These are phyloP conservation scores for Tryphoninae sp. DNA, from an alignment of 2,888 invertebrate genomes.

Conservation along the genomic window DNA sequence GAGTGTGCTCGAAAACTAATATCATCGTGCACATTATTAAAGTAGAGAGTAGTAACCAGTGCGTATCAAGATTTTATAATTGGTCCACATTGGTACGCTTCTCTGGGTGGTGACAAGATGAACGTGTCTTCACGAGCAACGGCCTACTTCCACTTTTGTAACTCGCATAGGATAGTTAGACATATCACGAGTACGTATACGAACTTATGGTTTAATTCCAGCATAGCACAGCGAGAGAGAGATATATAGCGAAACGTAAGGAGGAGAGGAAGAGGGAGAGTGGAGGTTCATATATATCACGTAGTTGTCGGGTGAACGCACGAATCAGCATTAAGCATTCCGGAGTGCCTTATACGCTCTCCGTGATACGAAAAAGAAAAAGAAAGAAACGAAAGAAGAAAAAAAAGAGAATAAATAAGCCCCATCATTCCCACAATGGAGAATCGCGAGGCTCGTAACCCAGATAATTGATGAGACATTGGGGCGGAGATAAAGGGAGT, in stretches of 20 bases:
- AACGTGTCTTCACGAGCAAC: constrained; percentile 66
- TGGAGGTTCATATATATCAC: constrained; percentile 10
- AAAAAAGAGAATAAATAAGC: neutral
- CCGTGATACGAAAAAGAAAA: constrained; percentile 19
- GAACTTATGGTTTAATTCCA: constrained; percentile 29
- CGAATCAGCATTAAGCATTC: constrained; percentile 53
- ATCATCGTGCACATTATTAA: constrained; percentile 1
- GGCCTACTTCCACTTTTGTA: constrained; percentile 69
- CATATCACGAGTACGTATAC: constrained; percentile 11
- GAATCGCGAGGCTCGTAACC: neutral
- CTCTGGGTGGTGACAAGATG: constrained; percentile 64
- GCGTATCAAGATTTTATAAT: constrained; percentile 68
- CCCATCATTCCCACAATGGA: neutral
- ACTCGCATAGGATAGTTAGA: constrained; percentile 18
- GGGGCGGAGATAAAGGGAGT: neutral
- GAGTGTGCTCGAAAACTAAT: constrained; percentile 59
- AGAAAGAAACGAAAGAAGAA: neutral
- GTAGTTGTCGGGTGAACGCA: constrained; percentile 55
- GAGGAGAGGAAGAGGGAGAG: too few relatives aligned
- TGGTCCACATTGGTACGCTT: constrained; percentile 43
- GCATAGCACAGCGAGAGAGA: constrained; percentile 17
- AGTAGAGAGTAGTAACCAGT: constrained; percentile 68
- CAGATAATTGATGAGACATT: neutral
- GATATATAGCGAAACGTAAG: constrained; percentile 7
- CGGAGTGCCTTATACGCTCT: constrained; percentile 45